A percentile compares a stretch with the other conserved stretches of the same genome.
These are phyloP conservation scores for Ornithorhynchus anatinus DNA, from an alignment of 2,113 vertebrate species.

Conservation along the genomic window DNA sequence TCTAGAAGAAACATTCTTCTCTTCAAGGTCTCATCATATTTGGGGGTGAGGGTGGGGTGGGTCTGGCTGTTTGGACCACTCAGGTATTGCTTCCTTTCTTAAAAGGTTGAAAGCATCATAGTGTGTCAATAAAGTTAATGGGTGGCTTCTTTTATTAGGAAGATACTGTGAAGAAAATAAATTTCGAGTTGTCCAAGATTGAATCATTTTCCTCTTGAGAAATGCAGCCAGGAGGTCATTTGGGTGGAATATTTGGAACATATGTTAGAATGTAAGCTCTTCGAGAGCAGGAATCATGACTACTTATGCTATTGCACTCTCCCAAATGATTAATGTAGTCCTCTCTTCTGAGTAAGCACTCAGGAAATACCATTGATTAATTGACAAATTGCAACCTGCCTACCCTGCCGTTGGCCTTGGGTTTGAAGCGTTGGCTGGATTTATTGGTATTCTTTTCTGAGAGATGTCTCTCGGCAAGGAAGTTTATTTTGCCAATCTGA, in stretches of 20 bases:
- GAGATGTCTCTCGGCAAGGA: constrained; percentile 24
- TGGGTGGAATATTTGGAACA: neutral
- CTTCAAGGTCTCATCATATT: constrained; percentile 32
- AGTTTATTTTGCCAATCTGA: constrained; percentile 51
- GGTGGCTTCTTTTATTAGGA: neutral
- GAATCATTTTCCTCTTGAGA: constrained; percentile 22
- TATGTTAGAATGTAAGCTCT: too few relatives aligned
- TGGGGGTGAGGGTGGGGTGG: too few relatives aligned
- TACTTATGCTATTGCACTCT: too few relatives aligned
- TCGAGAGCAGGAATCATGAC: too few relatives aligned
- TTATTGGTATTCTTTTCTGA: constrained; percentile 42
- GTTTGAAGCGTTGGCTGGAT: constrained; percentile 24
- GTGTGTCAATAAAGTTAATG: constrained; percentile 27
- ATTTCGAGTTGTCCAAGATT: constrained; percentile 30
- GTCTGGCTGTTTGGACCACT: constrained; percentile 2
- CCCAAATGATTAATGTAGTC: too few relatives aligned
- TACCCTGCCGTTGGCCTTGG: constrained; percentile 21
- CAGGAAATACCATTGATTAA: too few relatives aligned
- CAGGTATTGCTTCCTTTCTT: constrained; percentile 20
- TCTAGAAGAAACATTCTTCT: constrained; percentile 10
- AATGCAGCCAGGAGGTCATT: neutral
- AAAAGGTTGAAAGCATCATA: constrained; percentile 26
- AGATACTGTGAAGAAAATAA: constrained; percentile 30
- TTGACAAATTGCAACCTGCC: neutral
- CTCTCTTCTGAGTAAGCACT: too few relatives aligned